Evolutionary conservation across 2,888 invertebrate species (phyloP).

Genomic region (Lamproptera curius): DNA sequence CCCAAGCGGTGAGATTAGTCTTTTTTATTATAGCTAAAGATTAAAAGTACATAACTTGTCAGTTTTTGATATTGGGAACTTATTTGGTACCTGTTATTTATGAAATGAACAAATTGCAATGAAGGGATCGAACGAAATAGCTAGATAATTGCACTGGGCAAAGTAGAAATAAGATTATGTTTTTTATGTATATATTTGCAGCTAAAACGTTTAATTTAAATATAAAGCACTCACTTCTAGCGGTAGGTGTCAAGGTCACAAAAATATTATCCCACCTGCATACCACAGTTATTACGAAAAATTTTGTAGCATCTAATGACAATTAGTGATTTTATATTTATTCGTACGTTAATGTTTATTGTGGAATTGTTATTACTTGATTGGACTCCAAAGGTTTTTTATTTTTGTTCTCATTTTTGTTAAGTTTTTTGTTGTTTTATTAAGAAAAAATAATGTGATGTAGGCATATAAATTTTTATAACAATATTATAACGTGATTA

Average conservation of each 20-base stretch:
- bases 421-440: no score
- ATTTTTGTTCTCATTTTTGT: no score
- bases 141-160: no score
- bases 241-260: not conserved
- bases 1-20: not conserved
- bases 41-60: slow-evolving; percentile 1
- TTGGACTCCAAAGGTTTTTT: not conserved
- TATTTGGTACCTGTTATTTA: not conserved
- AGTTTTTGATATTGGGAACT: slow-evolving; percentile 1
- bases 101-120: slow-evolving; percentile 1
- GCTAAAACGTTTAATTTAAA: no score
- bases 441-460: no score
- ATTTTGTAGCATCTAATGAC: not conserved
- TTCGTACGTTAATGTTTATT: not conserved
- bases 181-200: no score
- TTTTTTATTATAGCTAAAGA: not conserved
- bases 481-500: no score
- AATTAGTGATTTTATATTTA: not conserved
- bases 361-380: not conserved
- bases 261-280: slow-evolving; percentile 1
- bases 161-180: no score
- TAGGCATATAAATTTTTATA: no score
- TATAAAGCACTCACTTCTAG: not conserved
- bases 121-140: no score
- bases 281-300: slow-evolving; percentile 3